Evolutionary conservation across 2,888 invertebrate genomes (phyloP), one percentile per base, ranked within the genome.

Genomic region (Agriopis aurantiaria): DNA sequence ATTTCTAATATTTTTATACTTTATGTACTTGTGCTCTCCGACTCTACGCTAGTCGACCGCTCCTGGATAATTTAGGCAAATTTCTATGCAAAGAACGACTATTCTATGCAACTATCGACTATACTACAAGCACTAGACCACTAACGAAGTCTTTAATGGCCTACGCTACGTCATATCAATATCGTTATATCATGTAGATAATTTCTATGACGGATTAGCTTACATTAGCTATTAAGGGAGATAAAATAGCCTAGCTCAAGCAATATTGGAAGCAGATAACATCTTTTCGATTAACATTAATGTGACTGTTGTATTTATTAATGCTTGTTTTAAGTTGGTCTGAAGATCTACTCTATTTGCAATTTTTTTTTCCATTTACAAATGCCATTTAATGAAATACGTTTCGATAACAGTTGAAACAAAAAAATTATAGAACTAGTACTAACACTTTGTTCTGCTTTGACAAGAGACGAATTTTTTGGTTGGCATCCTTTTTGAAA

Each of bases 221-320:
- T 51, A 51, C 23, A 51, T 51, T 51, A 17, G 17, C 17, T 14
- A 17, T 51, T 9, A 51, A 8, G n/a, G 9, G 17, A 51, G 8
- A 17, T 17, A 10, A 52, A 52, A 52, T 51, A 51, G 8, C 52
- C 17, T 5, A 10, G 23, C 33, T 33, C 9, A 23, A 17, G 23
- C 52, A 52, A 52, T 52, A 52, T 52, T 52, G 17, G 52, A 52
- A 17, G 52, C 8, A 52, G 52, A 52, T 52, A 11, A 52, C 52
- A 52, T 52, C 52, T 52, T 23, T 52, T 52, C 23, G 52, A 52
- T 52, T 52, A 52, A 23, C 52, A 52, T 11, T 23, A n/a, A 52
- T 52, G 52, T 52, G 23, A 10, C 23, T 10, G 23, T 51, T 23
- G 4, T 51, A 23, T 49, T 49, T 49, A 49, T 4, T n/a, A 7